Percentiles rank a stretch among this genome's conserved stretches.
These are phyloP conservation scores for Daboia siamensis DNA, from an alignment of 2,113 vertebrate species.

Conservation along the genomic window DNA sequence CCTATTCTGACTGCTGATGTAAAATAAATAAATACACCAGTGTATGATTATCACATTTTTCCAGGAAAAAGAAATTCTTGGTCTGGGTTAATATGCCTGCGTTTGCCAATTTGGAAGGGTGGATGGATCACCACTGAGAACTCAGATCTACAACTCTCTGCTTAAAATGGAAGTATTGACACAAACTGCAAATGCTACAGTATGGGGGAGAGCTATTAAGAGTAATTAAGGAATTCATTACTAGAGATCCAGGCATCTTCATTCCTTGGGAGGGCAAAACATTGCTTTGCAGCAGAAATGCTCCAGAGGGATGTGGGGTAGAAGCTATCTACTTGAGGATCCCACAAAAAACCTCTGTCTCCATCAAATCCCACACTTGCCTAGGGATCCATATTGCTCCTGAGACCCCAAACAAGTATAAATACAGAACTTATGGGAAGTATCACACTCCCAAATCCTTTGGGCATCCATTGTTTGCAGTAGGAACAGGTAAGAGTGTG, in stretches of 20 bases:
- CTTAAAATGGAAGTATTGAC: constrained; percentile 6
- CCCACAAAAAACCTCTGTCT: neutral
- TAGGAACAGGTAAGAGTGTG: too few species aligned
- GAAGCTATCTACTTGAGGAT: neutral
- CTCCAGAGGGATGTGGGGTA: neutral
- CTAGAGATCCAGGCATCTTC: neutral
- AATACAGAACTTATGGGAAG: too few species aligned
- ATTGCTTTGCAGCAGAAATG: neutral
- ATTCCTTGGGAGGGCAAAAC: neutral
- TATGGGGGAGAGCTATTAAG: neutral
- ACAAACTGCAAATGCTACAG: neutral
- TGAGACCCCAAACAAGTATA: too few species aligned
- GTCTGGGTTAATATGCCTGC: neutral
- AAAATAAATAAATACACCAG: constrained; percentile 1
- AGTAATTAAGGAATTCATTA: neutral
- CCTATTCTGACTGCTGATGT: neutral
- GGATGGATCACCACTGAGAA: neutral
- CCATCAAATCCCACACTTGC: too few species aligned
- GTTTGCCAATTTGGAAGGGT: constrained; percentile 11
- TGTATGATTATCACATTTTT: constrained; percentile 10
- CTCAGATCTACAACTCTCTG: neutral
- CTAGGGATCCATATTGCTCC: too few species aligned
- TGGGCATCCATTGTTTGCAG: too few species aligned
- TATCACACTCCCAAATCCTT: too few species aligned
- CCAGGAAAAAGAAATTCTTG: neutral